phyloP scores from a whole-genome alignment of 2,888 invertebrate genomes.

The Chaetogeoica ovagalla region DNA sequence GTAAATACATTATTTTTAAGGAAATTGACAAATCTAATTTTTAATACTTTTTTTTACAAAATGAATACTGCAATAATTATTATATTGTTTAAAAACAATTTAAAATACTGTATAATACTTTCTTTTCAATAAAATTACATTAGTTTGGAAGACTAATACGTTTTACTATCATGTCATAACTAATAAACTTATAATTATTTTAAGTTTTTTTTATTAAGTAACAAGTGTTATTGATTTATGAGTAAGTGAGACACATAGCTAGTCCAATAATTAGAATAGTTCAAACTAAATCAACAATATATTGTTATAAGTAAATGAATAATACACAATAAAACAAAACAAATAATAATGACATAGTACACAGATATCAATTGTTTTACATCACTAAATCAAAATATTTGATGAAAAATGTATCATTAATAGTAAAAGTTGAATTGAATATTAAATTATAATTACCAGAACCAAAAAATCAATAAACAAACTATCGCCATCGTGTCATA shows the following conservation, averaged over 20 bases:
- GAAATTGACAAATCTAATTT: constrained; percentile 17
- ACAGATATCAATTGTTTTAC: background rate
- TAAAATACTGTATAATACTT: background rate
- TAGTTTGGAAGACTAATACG: constrained; percentile 28
- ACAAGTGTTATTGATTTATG: constrained; percentile 6
- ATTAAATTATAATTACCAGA: background rate
- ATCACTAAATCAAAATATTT: background rate
- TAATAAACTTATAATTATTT: background rate
- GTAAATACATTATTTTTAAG: background rate
- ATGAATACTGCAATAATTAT: background rate
- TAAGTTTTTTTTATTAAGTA: constrained; percentile 21
- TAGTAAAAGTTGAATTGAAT: background rate
- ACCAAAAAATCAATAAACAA: background rate
- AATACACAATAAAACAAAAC: constrained; percentile 11
- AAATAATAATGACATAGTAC: background rate
- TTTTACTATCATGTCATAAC: constrained; percentile 1
- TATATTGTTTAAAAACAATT: background rate
- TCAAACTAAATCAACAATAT: constrained; percentile 17
- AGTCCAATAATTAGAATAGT: constrained; percentile 12
- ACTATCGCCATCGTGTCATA: constrained; percentile 36
- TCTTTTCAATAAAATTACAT: background rate
- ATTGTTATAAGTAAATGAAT: background rate
- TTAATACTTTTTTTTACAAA: background rate
- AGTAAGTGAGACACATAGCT: background rate
- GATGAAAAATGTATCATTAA: background rate